Evolutionary conservation across 2,113 vertebrate species (phyloP).

Genomic region (Meleagris gallopavo): DNA sequence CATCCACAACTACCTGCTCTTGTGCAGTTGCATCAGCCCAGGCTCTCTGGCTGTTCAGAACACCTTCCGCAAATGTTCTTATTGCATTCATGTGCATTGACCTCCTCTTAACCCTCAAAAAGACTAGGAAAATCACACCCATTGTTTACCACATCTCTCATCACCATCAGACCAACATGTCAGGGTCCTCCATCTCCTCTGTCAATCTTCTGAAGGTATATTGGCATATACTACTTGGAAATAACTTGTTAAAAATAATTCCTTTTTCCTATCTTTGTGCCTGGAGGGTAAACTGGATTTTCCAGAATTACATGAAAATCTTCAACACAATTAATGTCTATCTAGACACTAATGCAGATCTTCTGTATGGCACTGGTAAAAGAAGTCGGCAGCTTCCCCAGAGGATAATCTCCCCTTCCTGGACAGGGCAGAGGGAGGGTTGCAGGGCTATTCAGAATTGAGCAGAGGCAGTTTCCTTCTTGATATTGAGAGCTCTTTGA

Average conservation of each 20-base stretch:
- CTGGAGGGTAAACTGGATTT: background rate
- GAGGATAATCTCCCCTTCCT: background rate
- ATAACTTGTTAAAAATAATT: background rate
- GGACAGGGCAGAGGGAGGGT: background rate
- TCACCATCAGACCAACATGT: background rate
- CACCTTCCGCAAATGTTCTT: background rate
- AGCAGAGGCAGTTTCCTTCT: background rate
- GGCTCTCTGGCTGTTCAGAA: background rate
- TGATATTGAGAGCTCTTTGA: background rate
- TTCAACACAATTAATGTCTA: background rate
- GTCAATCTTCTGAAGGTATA: background rate
- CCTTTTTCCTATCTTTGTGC: background rate
- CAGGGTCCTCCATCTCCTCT: background rate
- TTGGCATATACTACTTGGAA: background rate
- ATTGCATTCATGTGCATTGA: background rate
- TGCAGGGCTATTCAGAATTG: background rate
- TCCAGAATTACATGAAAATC: background rate
- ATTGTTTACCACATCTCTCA: background rate
- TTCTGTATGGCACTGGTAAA: background rate
- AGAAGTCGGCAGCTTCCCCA: background rate
- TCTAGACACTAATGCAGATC: background rate
- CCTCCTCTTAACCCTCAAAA: background rate
- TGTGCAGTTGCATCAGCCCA: conserved; percentile 50
- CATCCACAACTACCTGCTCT: conserved; percentile 23
- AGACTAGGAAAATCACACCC: background rate